A percentile compares a stretch with the other conserved stretches of the same genome.
Conservation (phyloP, 2,888 invertebrate species). For the Ophonus ardosiacus region DNA sequence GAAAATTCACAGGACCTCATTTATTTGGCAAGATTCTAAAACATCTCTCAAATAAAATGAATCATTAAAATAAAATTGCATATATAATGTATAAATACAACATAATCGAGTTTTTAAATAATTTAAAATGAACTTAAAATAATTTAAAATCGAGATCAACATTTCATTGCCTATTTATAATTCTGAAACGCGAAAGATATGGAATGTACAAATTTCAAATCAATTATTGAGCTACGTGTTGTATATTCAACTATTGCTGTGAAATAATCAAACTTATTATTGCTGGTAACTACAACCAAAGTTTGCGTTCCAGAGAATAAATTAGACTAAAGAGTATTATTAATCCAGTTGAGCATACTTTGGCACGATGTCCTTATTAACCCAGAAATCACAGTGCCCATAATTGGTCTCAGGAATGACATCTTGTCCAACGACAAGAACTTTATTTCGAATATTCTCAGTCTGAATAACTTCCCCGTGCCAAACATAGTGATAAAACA, state of each 20-base stretch:
- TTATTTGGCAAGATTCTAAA: conserved; percentile 5
- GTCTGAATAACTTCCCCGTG: conserved; percentile 83
- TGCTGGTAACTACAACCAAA: conserved; percentile 24
- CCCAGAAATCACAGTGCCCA: conserved; percentile 88
- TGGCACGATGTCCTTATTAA: conserved; percentile 85
- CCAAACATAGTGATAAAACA: conserved; percentile 90
- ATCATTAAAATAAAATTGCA: too few species aligned
- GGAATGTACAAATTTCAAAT: neutral
- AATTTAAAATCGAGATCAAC: conserved; percentile 35
- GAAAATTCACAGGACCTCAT: neutral
- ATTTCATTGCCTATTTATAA: conserved; percentile 34
- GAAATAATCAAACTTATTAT: conserved; percentile 3
- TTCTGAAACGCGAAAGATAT: conserved; percentile 9
- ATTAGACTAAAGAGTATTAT: conserved; percentile 19
- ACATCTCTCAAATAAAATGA: too few species aligned
- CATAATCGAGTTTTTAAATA: neutral
- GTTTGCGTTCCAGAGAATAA: conserved; percentile 34
- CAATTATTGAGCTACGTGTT: neutral
- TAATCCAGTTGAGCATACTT: conserved; percentile 87
- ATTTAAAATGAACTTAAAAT: conserved; percentile 13
- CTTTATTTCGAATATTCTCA: conserved; percentile 75
- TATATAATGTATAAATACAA: too few species aligned
- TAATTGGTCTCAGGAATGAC: conserved; percentile 81
- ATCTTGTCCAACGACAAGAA: conserved; percentile 86
- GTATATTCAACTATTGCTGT: conserved; percentile 16